Evolutionary conservation across 1,140 invertebrate genomes (phyloP).

Genomic region (Megalonaias nervosa): DNA sequence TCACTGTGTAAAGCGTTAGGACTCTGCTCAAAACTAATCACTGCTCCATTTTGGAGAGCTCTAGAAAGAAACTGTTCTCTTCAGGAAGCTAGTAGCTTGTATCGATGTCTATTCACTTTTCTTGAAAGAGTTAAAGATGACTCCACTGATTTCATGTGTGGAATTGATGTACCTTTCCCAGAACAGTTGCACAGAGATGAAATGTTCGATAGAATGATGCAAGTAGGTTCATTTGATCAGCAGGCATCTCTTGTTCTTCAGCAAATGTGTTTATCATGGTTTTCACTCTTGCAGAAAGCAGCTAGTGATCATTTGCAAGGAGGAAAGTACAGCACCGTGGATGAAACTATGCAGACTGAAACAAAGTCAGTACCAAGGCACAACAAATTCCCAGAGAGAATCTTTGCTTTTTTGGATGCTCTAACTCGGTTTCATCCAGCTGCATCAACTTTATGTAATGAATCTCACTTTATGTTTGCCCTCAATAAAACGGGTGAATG

Average conservation of each 20-base stretch:
- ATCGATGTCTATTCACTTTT: constrained; percentile 16
- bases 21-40: constrained; percentile 33
- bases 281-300: neutral
- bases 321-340: neutral
- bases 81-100: constrained; percentile 15
- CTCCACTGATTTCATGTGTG: constrained; percentile 23
- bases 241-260: constrained; percentile 11
- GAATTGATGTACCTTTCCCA: constrained; percentile 20
- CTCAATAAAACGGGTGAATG: constrained; percentile 28
- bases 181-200: constrained; percentile 25
- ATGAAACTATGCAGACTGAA: neutral
- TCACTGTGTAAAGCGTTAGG: constrained; percentile 25
- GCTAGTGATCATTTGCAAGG: constrained; percentile 3
- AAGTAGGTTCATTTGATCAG: constrained; percentile 1
- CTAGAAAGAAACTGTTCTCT: constrained; percentile 29
- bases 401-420: constrained; percentile 29
- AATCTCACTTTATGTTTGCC: constrained; percentile 29
- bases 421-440: constrained; percentile 9
- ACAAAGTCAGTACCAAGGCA: constrained; percentile 16
- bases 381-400: constrained; percentile 34
- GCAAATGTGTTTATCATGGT: constrained; percentile 11
- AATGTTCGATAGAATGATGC: constrained; percentile 8
- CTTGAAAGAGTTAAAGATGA: constrained; percentile 19
- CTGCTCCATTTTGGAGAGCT: constrained; percentile 35
- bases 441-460: constrained; percentile 10